A percentile compares a stretch with the other conserved stretches of the same genome.
Conservation (phyloP, 2,797 vertebrate genomes). For the Clarias pachynema region DNA sequence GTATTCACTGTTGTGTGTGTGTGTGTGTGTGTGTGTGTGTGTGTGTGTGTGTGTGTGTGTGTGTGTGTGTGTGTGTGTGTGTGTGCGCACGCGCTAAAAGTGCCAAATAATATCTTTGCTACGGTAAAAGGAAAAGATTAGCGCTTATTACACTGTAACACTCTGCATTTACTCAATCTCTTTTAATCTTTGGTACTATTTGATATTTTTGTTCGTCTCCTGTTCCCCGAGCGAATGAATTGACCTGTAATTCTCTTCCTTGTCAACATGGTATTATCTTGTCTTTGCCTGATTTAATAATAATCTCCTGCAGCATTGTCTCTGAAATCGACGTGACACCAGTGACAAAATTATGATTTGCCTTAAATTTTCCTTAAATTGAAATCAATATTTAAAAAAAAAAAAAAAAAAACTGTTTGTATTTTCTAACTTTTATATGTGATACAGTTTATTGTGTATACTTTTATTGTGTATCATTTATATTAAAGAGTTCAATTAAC, state of each 20-base stretch:
- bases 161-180: constrained; percentile 6
- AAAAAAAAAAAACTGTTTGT: constrained; percentile 14
- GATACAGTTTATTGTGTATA: constrained; percentile 29
- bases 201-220: background rate
- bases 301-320: constrained; percentile 32
- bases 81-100: background rate
- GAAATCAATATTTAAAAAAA: too few relatives aligned
- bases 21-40: background rate
- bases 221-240: background rate
- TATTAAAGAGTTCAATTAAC: constrained; percentile 65
- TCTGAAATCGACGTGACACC: constrained; percentile 42
- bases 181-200: background rate
- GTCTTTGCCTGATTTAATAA: constrained; percentile 44
- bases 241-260: constrained; percentile 27
- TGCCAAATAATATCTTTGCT: background rate
- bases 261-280: constrained; percentile 39
- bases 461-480: constrained; percentile 62
- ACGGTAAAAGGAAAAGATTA: constrained; percentile 3
- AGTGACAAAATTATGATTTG: background rate
- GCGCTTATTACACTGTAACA: background rate
- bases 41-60: too few relatives aligned
- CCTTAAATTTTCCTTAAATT: too few relatives aligned
- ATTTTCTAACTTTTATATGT: constrained; percentile 20
- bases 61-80: too few relatives aligned
- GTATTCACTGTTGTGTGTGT: background rate